Evolutionary conservation across 2,797 vertebrate species (phyloP).

Genomic region (Enteromius afrohamiltoni): DNA sequence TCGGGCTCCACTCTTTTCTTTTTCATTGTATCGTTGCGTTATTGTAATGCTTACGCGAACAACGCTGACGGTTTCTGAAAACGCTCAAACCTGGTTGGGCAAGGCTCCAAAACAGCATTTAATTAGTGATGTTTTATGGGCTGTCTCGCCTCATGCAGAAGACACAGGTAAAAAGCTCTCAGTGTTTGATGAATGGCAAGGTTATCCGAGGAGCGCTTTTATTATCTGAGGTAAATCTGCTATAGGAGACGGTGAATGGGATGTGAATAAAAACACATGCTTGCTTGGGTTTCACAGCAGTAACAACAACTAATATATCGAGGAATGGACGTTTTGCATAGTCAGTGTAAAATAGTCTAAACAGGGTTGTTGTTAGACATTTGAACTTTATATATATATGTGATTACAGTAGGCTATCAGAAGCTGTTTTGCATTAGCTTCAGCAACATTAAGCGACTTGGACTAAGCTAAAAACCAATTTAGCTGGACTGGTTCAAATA

Average conservation of each 20-base stretch:
- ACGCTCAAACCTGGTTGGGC: slow-evolving; percentile 42
- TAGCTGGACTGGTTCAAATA: neutral
- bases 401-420: neutral
- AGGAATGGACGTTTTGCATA: neutral
- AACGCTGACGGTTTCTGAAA: neutral
- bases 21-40: slow-evolving; percentile 44
- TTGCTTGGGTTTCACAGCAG: neutral
- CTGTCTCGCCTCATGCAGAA: slow-evolving; percentile 40
- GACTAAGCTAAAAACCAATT: neutral
- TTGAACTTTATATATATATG: neutral
- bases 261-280: slow-evolving; percentile 28
- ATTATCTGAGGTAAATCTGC: slow-evolving; percentile 53
- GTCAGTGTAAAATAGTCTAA: neutral
- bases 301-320: slow-evolving; percentile 3
- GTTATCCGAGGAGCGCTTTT: slow-evolving; percentile 53
- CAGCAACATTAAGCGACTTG: neutral
- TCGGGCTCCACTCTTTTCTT: slow-evolving; percentile 41
- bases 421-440: slow-evolving; percentile 1
- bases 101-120: slow-evolving; percentile 35
- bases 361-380: neutral
- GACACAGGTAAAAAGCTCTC: slow-evolving; percentile 47
- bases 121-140: slow-evolving; percentile 57
- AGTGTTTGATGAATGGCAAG: slow-evolving; percentile 54
- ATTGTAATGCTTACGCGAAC: slow-evolving; percentile 29
- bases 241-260: slow-evolving; percentile 7